Conservation (phyloP, 2,797 vertebrate species). For the Tokudaia tokunoshimensis region DNA sequence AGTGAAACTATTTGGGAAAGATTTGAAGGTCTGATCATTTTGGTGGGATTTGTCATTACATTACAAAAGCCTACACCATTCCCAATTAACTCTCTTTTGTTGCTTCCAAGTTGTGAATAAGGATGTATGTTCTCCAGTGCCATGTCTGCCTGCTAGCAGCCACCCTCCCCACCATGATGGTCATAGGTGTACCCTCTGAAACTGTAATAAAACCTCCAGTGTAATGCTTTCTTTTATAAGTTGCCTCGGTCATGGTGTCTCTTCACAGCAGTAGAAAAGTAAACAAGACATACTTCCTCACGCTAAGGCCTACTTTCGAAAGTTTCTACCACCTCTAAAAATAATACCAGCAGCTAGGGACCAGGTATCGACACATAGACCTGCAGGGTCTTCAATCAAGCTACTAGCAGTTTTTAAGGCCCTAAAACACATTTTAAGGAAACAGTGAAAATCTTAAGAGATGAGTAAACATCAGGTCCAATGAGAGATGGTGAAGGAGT, state of each 20-base stretch:
- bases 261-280: background rate
- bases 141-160: background rate
- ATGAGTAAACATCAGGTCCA: background rate
- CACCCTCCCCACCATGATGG: background rate
- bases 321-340: background rate
- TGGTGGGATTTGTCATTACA: background rate
- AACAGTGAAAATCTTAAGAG: background rate
- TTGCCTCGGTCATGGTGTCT: background rate
- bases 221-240: background rate
- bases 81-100: background rate
- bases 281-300: background rate
- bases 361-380: background rate
- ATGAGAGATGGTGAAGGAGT: background rate
- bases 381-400: background rate
- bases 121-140: background rate
- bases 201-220: background rate
- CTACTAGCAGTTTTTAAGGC: background rate
- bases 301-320: background rate
- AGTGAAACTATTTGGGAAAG: background rate
- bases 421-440: conserved; percentile 19
- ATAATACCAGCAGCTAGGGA: background rate
- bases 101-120: background rate
- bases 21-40: background rate
- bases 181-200: background rate
- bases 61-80: background rate